Base-by-base conservation (phyloP, 2,113 vertebrate genomes). In the Peromyscus polionotus region DNA sequence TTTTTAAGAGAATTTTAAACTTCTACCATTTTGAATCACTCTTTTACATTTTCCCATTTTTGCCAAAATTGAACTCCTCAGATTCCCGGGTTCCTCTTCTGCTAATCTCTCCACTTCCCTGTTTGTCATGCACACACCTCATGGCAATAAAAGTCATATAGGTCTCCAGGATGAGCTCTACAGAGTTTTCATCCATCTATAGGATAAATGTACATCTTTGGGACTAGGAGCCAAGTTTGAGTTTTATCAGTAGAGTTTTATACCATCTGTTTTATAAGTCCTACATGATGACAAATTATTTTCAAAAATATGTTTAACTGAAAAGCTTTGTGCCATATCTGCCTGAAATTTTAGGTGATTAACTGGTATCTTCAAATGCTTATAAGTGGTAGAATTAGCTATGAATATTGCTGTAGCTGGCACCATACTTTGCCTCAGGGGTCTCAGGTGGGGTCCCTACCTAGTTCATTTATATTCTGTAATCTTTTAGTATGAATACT, bases 201-300 rank as follows among this genome's bases (percentile, higher is more conserved):
- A 95, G 95, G 95, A 98, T 98, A 95, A 97, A 98, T 24, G 84
- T 45, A 93, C 93, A 85, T 95, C 95, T 98, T 98, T 81, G 93
- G 70, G 75, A 85, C 95, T 33, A 97, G 93, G 84, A 48, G 42
- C 79, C n/a, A 91, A 88, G 84, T 96, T 96, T 96, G 97, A 90
- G 83, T 96, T 98, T 98, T 97, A 97, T 95, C 94, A 98, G 83
- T 84, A 94, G 91, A 97, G 86, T 98, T 98, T 96, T 96, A 95
- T 90, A 84, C 95, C 97, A 98, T 92, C 79, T 93, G 89, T 91
- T 97, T 77, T 92, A 90, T 31, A 57, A 88, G 11, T 12, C 11
- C 33, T 3, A 36, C 24, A 72, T 28, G 51, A 67, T 1, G 22
- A 51, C 31, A 45, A 2, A 28, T 92, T 2, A 1, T 22, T 75